Conservation (phyloP, 2,113 vertebrate species). For the Beaufortia kweichowensis region DNA sequence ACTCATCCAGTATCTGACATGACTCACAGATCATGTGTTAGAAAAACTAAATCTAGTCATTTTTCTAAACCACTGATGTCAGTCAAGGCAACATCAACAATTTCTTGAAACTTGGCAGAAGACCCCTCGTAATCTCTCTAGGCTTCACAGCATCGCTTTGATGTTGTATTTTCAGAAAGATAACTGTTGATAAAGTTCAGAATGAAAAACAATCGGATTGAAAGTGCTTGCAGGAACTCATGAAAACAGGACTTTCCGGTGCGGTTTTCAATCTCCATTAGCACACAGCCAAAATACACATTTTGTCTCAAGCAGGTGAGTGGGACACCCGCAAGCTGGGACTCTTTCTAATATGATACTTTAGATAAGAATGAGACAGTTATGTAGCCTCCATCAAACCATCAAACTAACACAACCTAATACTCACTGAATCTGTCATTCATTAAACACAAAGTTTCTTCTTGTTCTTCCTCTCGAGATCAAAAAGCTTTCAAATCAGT, state of each 20-base stretch:
- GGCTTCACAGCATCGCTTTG: neutral
- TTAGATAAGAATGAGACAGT: neutral
- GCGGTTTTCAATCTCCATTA: neutral
- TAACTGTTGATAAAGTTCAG: constrained; percentile 7
- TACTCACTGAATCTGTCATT: too few relatives aligned
- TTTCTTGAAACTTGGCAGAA: constrained; percentile 10
- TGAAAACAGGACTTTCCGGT: constrained; percentile 35
- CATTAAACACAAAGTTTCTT: too few relatives aligned
- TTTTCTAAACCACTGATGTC: neutral
- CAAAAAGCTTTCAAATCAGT: too few relatives aligned
- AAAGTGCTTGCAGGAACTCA: constrained; percentile 12
- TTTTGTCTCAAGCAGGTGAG: constrained; percentile 17
- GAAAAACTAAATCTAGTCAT: constrained; percentile 18
- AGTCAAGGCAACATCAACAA: neutral
- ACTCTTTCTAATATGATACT: neutral
- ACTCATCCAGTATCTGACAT: neutral
- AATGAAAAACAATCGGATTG: neutral
- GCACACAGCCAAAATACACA: constrained; percentile 1
- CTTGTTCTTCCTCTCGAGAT: too few relatives aligned
- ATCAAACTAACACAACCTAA: too few relatives aligned
- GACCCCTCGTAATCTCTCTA: neutral
- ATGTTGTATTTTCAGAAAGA: constrained; percentile 11
- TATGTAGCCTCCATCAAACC: neutral
- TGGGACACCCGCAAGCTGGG: neutral
- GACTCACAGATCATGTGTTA: constrained; percentile 7